Evolutionary conservation across 1,140 invertebrate species (phyloP).

Genomic region (Drosophila murphyi): DNA sequence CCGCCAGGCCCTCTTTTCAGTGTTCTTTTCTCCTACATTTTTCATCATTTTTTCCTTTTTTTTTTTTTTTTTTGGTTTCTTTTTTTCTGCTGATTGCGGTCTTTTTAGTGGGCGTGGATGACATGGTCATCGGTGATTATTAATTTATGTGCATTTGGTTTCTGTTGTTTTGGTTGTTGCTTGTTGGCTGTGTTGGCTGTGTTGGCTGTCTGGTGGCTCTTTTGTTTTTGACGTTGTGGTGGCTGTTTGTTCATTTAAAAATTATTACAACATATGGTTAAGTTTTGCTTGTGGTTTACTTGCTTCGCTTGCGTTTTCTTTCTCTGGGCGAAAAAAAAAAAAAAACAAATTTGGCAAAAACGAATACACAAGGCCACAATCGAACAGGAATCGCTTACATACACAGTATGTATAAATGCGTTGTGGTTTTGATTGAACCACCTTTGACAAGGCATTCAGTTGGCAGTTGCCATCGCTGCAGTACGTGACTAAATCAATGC

Average conservation of each 20-base stretch:
- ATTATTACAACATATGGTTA: slow-evolving; percentile 61
- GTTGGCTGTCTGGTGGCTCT: slow-evolving; percentile 11
- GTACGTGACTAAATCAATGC: slow-evolving; percentile 76
- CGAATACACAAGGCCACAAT: neutral
- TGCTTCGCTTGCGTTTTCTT: neutral
- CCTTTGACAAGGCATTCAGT: neutral
- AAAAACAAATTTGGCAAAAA: neutral
- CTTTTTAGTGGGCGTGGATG: slow-evolving; percentile 56
- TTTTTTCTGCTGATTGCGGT: slow-evolving; percentile 36
- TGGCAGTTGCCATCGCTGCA: neutral
- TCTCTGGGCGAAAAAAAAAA: neutral
- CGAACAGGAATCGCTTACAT: neutral
- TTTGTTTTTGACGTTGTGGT: slow-evolving; percentile 15
- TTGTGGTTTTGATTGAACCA: neutral
- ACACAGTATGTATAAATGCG: neutral
- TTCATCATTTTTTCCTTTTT: neutral
- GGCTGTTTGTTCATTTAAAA: slow-evolving; percentile 49
- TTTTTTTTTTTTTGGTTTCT: slow-evolving; percentile 32
- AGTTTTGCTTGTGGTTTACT: slow-evolving; percentile 20
- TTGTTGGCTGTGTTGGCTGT: slow-evolving; percentile 19
- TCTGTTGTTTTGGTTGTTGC: slow-evolving; percentile 33
- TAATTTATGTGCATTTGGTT: slow-evolving; percentile 61
- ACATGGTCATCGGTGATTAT: slow-evolving; percentile 79
- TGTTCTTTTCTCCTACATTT: neutral
- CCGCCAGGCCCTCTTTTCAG: neutral